Percentiles rank a stretch among this genome's conserved stretches.
These are phyloP conservation scores for Aplysia californica DNA, from an alignment of 1,140 invertebrate species.

Conservation along the genomic window DNA sequence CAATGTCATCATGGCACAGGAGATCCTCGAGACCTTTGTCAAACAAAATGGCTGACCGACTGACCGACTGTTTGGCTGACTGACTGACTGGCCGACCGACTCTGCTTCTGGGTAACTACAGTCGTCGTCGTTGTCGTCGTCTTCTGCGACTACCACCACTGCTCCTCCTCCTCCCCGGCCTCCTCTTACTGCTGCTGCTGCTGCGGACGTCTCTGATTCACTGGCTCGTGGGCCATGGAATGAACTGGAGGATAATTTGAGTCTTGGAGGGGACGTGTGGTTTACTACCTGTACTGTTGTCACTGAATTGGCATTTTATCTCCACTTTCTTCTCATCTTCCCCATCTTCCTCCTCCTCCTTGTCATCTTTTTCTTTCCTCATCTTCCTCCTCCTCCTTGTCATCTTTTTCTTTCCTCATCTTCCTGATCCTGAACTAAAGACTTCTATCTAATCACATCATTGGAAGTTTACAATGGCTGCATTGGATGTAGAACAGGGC, in stretches of 20 bases:
- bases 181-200: neutral
- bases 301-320: too few relatives aligned
- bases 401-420: neutral
- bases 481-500: too few relatives aligned
- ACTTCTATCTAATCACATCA: too few relatives aligned
- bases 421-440: neutral
- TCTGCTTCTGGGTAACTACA: too few relatives aligned
- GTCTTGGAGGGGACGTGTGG: too few relatives aligned
- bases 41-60: too few relatives aligned
- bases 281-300: too few relatives aligned
- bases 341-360: neutral
- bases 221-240: too few relatives aligned
- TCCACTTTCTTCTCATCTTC: neutral
- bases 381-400: neutral
- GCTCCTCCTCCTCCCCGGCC: constrained; percentile 1
- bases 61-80: too few relatives aligned
- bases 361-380: neutral
- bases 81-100: too few relatives aligned
- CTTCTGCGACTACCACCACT: neutral
- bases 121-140: neutral
- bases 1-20: constrained; percentile 93
- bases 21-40: constrained; percentile 93
- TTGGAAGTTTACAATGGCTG: too few relatives aligned
- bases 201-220: neutral
- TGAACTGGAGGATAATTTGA: too few relatives aligned